Percentiles rank a stretch among this genome's conserved stretches.
Evolutionary conservation across 37 sponge, comb jelly and placozoan genomes (phyloP).

Genomic region (Chondrilla cf. caribensis): DNA sequence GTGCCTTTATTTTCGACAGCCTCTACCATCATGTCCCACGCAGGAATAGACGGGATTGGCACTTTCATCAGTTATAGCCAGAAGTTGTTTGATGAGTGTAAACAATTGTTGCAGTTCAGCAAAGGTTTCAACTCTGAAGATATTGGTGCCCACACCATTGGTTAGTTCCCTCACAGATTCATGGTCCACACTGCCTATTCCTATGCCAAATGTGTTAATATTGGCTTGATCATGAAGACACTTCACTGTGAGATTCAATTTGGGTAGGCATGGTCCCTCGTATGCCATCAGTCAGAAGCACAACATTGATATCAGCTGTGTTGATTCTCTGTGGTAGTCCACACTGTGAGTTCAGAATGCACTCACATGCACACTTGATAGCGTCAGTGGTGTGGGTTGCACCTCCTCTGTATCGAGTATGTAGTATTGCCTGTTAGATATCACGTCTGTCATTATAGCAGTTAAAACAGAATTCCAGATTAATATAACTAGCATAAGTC

Average conservation of each 20-base stretch:
- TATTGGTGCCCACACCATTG: background rate
- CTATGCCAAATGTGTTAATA: constrained; percentile 35
- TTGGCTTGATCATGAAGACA: constrained; percentile 12
- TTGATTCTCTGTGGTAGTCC: constrained; percentile 4
- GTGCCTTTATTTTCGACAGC: no score
- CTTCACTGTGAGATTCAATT: background rate
- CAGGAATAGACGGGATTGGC: background rate
- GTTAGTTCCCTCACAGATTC: constrained; percentile 10
- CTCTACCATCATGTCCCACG: background rate
- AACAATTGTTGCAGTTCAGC: background rate
- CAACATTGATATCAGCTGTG: constrained; percentile 30
- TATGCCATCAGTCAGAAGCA: constrained; percentile 38
- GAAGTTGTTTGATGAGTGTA: background rate
- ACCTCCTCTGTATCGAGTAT: background rate
- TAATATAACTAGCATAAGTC: constrained; percentile 10
- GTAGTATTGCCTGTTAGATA: background rate
- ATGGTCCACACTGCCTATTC: background rate
- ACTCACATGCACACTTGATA: constrained; percentile 35
- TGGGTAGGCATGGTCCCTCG: constrained; percentile 12
- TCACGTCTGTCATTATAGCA: background rate
- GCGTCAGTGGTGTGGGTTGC: constrained; percentile 17
- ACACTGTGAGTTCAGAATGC: constrained; percentile 1
- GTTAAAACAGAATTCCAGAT: constrained; percentile 39
- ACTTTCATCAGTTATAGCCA: background rate
- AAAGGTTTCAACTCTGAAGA: background rate